Evolutionary conservation across 1,140 invertebrate genomes (phyloP).

Genomic region (Chrysopa pallens): DNA sequence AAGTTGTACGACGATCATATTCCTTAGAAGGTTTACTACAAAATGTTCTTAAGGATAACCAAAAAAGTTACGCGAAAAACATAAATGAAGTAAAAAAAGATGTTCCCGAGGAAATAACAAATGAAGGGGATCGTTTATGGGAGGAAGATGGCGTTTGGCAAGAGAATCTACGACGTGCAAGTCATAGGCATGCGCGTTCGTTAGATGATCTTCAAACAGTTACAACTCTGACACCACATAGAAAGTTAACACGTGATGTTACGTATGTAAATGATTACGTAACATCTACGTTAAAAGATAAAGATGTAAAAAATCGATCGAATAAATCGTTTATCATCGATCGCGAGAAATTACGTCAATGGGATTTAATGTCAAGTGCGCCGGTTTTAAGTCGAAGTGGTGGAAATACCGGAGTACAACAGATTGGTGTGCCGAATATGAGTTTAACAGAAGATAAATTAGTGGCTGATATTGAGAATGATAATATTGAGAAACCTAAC

Average conservation of each 20-base stretch:
- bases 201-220: conserved; percentile 56
- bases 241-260: conserved; percentile 39
- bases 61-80: too few species aligned
- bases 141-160: conserved; percentile 67
- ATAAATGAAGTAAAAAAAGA: too few species aligned
- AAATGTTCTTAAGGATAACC: conserved; percentile 19
- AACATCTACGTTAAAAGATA: neutral
- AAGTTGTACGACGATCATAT: conserved; percentile 25
- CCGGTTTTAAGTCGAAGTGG: conserved; percentile 4
- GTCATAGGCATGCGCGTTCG: conserved; percentile 59
- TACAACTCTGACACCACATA: neutral
- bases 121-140: conserved; percentile 49
- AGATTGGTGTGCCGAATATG: conserved; percentile 22
- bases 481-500: conserved; percentile 21
- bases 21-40: conserved; percentile 45
- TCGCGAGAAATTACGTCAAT: conserved; percentile 66
- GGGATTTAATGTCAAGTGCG: conserved; percentile 71
- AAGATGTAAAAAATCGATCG: neutral
- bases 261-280: conserved; percentile 58
- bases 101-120: neutral
- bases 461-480: conserved; percentile 18
- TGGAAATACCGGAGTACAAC: too few species aligned
- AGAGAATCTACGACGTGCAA: conserved; percentile 56
- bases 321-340: conserved; percentile 43
- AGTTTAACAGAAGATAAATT: conserved; percentile 23